These are phyloP conservation scores for Sphaeridia pumilis DNA, from an alignment of 2,888 invertebrate species.

Conservation along the genomic window DNA sequence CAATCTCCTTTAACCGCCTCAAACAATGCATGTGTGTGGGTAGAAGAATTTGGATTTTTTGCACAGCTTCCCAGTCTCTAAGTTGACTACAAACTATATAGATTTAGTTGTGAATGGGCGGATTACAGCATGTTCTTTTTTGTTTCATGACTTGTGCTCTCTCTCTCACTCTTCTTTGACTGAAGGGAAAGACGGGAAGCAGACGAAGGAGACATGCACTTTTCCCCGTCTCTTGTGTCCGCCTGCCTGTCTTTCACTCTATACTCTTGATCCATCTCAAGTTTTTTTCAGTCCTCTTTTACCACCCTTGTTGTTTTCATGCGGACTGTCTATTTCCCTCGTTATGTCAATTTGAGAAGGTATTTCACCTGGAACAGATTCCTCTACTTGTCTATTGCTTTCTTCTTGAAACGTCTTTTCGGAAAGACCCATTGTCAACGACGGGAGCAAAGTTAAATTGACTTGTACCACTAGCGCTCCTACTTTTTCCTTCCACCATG, in stretches of 20 bases:
- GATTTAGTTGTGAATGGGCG: no score
- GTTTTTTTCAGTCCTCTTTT: neutral
- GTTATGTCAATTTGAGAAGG: neutral
- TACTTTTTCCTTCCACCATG: no score
- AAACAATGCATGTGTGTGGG: neutral
- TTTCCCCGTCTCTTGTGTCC: no score
- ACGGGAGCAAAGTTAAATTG: no score
- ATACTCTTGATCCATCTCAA: neutral
- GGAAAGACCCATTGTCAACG: neutral
- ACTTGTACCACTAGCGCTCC: no score
- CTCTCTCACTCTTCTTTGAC: conserved; percentile 1
- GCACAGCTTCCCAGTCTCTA: no score
- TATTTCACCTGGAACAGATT: neutral
- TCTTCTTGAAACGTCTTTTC: no score
- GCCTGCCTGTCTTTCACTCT: neutral
- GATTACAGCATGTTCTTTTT: neutral
- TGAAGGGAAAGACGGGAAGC: neutral
- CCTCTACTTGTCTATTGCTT: neutral
- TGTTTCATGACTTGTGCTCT: neutral
- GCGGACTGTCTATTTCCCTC: neutral
- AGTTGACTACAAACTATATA: no score
- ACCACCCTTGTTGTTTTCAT: neutral
- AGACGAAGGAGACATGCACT: neutral
- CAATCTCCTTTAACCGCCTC: neutral
- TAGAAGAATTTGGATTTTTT: neutral